These are phyloP conservation scores for Bombyx mori DNA, from an alignment of 1,140 invertebrate genomes.

Conservation along the genomic window DNA sequence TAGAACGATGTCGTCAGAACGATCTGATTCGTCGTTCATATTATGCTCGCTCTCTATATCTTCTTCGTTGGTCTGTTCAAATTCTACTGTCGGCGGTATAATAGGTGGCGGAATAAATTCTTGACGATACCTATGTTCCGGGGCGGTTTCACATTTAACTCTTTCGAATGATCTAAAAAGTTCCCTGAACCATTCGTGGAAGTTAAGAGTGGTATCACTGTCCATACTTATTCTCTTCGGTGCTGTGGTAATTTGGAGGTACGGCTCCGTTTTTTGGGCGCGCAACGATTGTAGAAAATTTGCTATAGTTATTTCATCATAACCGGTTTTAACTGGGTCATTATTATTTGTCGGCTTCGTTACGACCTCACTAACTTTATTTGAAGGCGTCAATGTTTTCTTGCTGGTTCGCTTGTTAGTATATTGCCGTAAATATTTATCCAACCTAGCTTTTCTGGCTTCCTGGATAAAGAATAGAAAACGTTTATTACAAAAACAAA, in stretches of 20 bases:
- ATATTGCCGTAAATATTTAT: conserved; percentile 20
- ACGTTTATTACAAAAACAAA: too few relatives aligned
- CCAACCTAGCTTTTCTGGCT: conserved; percentile 19
- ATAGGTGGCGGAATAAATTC: neutral
- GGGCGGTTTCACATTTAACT: too few relatives aligned
- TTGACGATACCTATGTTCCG: too few relatives aligned
- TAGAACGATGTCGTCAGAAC: conserved; percentile 43
- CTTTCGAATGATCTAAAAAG: too few relatives aligned
- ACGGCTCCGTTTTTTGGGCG: too few relatives aligned
- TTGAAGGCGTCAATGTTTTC: conserved; percentile 22
- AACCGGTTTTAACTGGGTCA: neutral
- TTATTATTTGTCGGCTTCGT: too few relatives aligned
- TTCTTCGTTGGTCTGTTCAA: conserved; percentile 10
- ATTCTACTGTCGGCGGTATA: neutral
- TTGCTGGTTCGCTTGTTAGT: conserved; percentile 26
- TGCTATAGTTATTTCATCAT: neutral
- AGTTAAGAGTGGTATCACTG: too few relatives aligned
- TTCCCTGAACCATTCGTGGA: too few relatives aligned
- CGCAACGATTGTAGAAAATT: neutral
- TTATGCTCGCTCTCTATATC: conserved; percentile 21
- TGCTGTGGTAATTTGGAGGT: too few relatives aligned
- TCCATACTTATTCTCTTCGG: too few relatives aligned
- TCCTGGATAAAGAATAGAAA: conserved; percentile 11
- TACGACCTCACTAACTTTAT: conserved; percentile 22
- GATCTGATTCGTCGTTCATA: conserved; percentile 32